Evolutionary conservation across 2,888 invertebrate genomes (phyloP).

Genomic region (Aspidiotus rigidus): DNA sequence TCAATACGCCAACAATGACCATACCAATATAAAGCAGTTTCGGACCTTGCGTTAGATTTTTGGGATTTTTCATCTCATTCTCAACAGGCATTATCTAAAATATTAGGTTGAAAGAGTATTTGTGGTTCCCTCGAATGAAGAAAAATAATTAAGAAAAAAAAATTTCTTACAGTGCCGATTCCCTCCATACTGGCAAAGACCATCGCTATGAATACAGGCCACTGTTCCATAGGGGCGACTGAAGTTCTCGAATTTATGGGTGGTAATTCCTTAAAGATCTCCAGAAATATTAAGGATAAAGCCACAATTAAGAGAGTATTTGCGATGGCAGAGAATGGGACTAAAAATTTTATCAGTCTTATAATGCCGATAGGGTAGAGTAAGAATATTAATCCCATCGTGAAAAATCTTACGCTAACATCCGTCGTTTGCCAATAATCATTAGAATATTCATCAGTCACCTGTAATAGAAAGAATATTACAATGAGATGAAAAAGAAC

Average conservation of each 20-base stretch:
- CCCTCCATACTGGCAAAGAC: conserved; percentile 96
- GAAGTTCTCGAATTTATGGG: conserved; percentile 15
- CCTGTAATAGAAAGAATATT: neutral
- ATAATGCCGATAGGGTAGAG: conserved; percentile 63
- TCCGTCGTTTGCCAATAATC: neutral
- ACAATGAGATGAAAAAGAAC: no score
- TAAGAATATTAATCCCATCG: conserved; percentile 58
- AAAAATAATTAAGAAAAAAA: neutral
- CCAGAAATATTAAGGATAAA: conserved; percentile 71
- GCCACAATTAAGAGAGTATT: conserved; percentile 69
- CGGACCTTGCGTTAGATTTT: conserved; percentile 46
- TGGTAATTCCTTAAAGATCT: conserved; percentile 56
- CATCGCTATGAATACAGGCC: conserved; percentile 85
- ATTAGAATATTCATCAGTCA: neutral
- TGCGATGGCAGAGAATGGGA: conserved; percentile 80
- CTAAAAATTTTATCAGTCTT: conserved; percentile 66
- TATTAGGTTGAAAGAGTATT: neutral
- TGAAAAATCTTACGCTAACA: conserved; percentile 52
- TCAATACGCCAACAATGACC: conserved; percentile 46
- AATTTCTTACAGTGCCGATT: conserved; percentile 60
- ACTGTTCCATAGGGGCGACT: conserved; percentile 36
- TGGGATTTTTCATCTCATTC: conserved; percentile 48
- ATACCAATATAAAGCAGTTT: conserved; percentile 49
- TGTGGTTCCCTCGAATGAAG: neutral
- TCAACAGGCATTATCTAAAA: conserved; percentile 49